Evolutionary conservation across 2,888 invertebrate species (phyloP), one percentile per base, ranked within the genome.

Genomic region (Cylloceria caligata): DNA sequence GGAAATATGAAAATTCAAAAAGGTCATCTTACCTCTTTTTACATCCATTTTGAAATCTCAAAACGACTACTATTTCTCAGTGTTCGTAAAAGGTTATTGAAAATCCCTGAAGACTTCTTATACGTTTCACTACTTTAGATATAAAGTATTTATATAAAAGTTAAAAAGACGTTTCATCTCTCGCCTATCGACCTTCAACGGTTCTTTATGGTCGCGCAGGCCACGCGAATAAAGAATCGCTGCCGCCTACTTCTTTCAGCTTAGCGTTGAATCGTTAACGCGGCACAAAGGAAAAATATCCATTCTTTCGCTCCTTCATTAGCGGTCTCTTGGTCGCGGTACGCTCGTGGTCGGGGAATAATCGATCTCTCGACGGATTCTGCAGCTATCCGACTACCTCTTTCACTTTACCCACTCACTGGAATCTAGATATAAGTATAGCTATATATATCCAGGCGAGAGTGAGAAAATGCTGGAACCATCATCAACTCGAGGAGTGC

Each of bases 241-340:
- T 64, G 19, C 62, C 75, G 45, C 47, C 75, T 27, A 47, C 71
- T 75, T 65, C 42, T 65, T 74, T 45, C 42, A 57, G 69, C 75
- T 75, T 64, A 34, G 21, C 52, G 64, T 64, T 80, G 65, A 80
- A 80, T 80, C 65, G 62, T 80, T 71, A 71, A 80, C 74, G 74
- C 71, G 75, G 55, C 55, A 64, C 75, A 57, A 80, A 75, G 75
- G 27, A 64, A 73, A 74, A 65, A 75, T 49, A 80, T 75, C 39
- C 69, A 69, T 57, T 80, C 57, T 80, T 47, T 71, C 64, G 62
- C 64, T 55, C 55, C 75, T 80, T 80, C 75, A 69, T 80, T 80
- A 80, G 80, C 24, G 47, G 60, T 62, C 68, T 73, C 24, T 42
- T 52, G 24, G 60, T 68, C 45, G 65, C 49, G 62, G 62, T 67